These are phyloP conservation scores for Cossypha polioptera DNA, from an alignment of 2,797 vertebrate species.

Conservation along the genomic window DNA sequence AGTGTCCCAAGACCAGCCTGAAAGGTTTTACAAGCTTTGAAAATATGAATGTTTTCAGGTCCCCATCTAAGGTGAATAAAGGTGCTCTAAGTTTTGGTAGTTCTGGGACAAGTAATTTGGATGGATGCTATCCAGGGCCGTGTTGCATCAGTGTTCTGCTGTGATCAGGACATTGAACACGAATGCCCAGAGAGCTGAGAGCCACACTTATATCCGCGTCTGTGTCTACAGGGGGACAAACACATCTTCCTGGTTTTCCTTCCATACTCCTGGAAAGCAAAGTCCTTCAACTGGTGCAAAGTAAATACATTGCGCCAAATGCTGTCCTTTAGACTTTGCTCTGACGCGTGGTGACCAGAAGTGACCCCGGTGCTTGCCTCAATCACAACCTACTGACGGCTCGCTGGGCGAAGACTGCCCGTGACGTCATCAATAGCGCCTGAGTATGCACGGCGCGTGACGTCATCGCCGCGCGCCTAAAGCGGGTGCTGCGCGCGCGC, in stretches of 20 bases:
- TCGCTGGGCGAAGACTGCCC: too few species aligned
- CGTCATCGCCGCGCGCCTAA: neutral
- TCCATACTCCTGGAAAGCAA: neutral
- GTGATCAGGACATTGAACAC: neutral
- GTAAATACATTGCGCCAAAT: neutral
- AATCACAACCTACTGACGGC: too few species aligned
- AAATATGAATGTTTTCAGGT: neutral
- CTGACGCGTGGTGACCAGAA: neutral
- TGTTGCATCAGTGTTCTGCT: neutral
- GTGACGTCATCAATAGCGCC: neutral
- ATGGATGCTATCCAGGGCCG: neutral
- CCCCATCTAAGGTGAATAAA: neutral
- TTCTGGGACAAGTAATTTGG: neutral
- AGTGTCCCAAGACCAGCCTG: neutral
- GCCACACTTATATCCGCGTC: too few species aligned
- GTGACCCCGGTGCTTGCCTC: too few species aligned
- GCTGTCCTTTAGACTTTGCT: neutral
- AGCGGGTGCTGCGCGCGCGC: neutral
- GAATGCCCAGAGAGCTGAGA: neutral
- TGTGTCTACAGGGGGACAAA: neutral
- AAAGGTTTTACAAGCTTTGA: neutral
- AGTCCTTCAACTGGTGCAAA: neutral
- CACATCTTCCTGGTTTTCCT: neutral
- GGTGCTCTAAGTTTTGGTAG: neutral
- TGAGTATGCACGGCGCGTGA: accelerated